Evolutionary conservation across 2,888 invertebrate genomes (phyloP).

Genomic region (Acronicta alni): DNA sequence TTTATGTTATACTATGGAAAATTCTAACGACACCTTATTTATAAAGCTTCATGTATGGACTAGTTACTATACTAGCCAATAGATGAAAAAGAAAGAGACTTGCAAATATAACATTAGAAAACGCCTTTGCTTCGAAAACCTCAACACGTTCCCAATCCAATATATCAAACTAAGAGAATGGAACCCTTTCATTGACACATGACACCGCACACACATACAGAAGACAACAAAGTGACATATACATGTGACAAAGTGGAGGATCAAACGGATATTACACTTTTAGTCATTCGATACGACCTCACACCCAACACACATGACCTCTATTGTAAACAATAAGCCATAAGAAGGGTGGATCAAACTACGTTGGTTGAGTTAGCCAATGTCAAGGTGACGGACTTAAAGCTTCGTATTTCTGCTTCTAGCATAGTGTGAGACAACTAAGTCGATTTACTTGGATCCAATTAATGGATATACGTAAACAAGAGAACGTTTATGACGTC

Average conservation of each 20-base stretch:
- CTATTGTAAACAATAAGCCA: not conserved
- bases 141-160: slow-evolving; percentile 3
- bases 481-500: not conserved
- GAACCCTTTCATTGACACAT: slow-evolving; percentile 34
- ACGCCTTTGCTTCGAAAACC: not conserved
- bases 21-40: no score
- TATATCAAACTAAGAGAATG: slow-evolving; percentile 21
- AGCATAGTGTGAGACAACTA: slow-evolving; percentile 13
- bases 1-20: no score
- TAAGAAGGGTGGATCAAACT: slow-evolving; percentile 32
- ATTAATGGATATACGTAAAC: slow-evolving; percentile 17
- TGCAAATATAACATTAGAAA: no score
- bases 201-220: slow-evolving; percentile 33
- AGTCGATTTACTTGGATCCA: slow-evolving; percentile 36
- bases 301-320: slow-evolving; percentile 19
- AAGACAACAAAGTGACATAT: slow-evolving; percentile 57
- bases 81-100: no score
- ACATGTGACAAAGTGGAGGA: slow-evolving; percentile 49
- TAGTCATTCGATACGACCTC: slow-evolving; percentile 56
- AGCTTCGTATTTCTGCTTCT: slow-evolving; percentile 45
- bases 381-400: slow-evolving; percentile 59
- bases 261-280: slow-evolving; percentile 63
- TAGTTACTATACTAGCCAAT: no score
- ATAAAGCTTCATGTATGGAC: no score
- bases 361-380: slow-evolving; percentile 42